These are phyloP conservation scores for Iguana delicatissima DNA, from an alignment of 2,797 vertebrate genomes.

Conservation along the genomic window DNA sequence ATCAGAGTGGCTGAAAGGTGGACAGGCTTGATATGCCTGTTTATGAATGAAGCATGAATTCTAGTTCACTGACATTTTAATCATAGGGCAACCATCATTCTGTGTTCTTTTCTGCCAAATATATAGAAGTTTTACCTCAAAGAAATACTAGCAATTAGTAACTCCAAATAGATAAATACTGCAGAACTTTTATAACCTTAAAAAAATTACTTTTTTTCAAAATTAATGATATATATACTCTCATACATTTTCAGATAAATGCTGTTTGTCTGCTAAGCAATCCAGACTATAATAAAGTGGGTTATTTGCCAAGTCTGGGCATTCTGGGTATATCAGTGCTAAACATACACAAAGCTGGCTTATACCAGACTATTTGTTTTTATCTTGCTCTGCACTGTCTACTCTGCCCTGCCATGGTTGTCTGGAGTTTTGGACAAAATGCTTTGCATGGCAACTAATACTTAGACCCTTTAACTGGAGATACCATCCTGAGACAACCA, in stretches of 20 bases:
- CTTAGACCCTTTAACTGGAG: neutral
- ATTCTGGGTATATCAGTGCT: neutral
- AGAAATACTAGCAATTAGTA: neutral
- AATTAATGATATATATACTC: neutral
- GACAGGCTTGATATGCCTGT: neutral
- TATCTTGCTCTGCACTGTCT: neutral
- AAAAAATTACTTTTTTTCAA: neutral
- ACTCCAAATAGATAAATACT: neutral
- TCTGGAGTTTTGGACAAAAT: no score
- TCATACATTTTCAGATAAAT: neutral
- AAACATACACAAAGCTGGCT: neutral
- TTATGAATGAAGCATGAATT: neutral
- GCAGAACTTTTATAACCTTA: neutral
- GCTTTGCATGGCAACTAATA: neutral
- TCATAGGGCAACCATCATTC: neutral
- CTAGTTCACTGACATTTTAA: constrained; percentile 4
- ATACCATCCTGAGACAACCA: neutral
- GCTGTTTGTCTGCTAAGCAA: neutral
- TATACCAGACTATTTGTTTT: neutral
- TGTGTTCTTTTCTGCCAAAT: neutral
- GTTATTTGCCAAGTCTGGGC: neutral
- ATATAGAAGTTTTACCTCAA: constrained; percentile 15
- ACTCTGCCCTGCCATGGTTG: neutral
- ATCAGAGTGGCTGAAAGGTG: neutral
- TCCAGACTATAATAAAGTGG: constrained; percentile 19